These are phyloP conservation scores for Morelia viridis DNA, from an alignment of 2,797 vertebrate genomes.

Conservation along the genomic window DNA sequence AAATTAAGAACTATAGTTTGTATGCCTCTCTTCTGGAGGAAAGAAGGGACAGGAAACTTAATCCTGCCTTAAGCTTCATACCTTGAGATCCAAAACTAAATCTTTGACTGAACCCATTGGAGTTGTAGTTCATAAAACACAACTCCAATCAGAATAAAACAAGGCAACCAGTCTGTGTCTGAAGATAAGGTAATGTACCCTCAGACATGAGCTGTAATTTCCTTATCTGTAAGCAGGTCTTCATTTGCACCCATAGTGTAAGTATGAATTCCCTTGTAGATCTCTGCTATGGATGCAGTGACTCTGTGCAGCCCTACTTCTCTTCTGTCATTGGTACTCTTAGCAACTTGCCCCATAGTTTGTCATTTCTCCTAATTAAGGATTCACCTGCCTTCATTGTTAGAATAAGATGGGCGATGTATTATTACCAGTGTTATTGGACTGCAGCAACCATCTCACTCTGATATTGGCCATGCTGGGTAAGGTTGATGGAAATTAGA, in stretches of 20 bases:
- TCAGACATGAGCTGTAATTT: background rate
- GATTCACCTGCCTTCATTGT: slow-evolving; percentile 46
- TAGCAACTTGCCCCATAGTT: slow-evolving; percentile 52
- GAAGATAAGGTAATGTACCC: background rate
- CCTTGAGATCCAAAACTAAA: background rate
- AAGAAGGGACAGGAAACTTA: background rate
- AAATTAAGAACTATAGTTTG: background rate
- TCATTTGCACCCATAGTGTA: background rate
- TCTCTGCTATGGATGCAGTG: slow-evolving; percentile 7
- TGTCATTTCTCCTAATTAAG: slow-evolving; percentile 50
- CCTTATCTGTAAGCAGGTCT: background rate
- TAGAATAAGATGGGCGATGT: background rate
- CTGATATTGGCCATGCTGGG: background rate
- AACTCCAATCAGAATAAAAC: background rate
- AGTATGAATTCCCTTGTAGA: slow-evolving; percentile 6
- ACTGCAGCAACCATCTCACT: background rate
- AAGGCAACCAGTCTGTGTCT: background rate
- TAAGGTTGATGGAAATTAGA: background rate
- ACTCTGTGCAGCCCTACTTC: background rate
- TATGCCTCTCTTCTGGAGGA: background rate
- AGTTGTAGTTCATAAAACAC: background rate
- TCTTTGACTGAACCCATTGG: background rate
- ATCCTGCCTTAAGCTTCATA: background rate
- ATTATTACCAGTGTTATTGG: background rate
- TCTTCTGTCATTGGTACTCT: background rate